Base-by-base conservation (phyloP, 2,888 invertebrate genomes). In the Oegoconia quadripuncta region DNA sequence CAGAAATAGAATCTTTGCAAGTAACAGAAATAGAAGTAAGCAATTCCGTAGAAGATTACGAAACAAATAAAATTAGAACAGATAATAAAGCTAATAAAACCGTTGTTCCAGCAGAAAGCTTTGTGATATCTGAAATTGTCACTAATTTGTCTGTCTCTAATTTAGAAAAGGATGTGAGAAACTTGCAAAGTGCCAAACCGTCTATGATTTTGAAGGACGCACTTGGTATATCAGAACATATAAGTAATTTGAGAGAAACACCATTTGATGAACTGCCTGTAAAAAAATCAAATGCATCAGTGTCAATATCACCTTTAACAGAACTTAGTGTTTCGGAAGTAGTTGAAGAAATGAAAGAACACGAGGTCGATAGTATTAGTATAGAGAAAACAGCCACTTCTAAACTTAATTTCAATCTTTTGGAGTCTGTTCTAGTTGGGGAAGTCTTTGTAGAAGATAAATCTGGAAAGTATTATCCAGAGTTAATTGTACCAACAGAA, bases 401-500 rank as follows among this genome's bases (percentile, higher is more conserved):
- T 4, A 91, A 90, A 66, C 64, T 91, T 7, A 90, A 91, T 45
- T 86, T 93, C 33, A 89, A 90, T 49, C 74, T 91, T 29, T 77
- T 88, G 22, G 93, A 93, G 72, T 86, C 92, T 8, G 34, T 93
- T 39, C 81, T 90, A 55, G 82, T 94, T 3, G 91, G 91, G 38
- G 93, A 94, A 84, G 89, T 92, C 16, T 86, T 91, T 52, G 78
- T 92, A 2, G 92, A 92, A 77, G 91, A 91, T 41, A 93, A 92
- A 65, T 92, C 93, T 6, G 92, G 92, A 9, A 94, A 94, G 77
- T 93, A 93, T 64, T 91, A 93, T 64, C 94, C 94, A 2, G 93
- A 94, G 74, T 73, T 93, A 34, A 92, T 94, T 61, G 94, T 94
- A 1, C 92, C 94, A 0, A 94, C 94, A 2, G 94, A 95, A 89